A percentile compares a stretch with the other conserved stretches of the same genome.
phyloP scores from a whole-genome alignment of 2,797 vertebrate genomes.

The Gymnocypris eckloni region DNA sequence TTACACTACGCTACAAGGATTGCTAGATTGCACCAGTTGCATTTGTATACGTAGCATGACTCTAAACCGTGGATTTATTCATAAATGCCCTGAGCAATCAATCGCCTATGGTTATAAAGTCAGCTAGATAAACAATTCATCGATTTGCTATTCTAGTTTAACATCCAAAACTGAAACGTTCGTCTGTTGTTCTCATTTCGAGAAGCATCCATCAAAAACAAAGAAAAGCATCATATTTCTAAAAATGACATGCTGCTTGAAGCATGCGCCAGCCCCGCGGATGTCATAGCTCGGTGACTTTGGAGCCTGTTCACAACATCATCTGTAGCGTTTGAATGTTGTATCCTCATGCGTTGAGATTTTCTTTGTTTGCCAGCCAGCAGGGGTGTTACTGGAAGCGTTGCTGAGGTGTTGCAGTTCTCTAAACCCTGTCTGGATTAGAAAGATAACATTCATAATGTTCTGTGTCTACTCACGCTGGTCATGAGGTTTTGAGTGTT shows the following conservation, averaged over 20 bases:
- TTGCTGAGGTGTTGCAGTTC: slow-evolving; percentile 36
- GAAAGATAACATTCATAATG: slow-evolving; percentile 55
- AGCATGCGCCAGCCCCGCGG: slow-evolving; percentile 22
- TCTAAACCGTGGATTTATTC: neutral
- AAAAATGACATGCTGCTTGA: slow-evolving; percentile 29
- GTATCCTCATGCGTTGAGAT: slow-evolving; percentile 38
- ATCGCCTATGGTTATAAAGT: neutral
- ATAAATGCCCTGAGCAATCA: neutral
- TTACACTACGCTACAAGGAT: neutral
- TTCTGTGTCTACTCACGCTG: slow-evolving; percentile 40
- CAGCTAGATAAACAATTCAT: neutral
- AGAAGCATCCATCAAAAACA: slow-evolving; percentile 3
- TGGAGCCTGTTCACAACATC: slow-evolving; percentile 35
- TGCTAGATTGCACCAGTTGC: neutral
- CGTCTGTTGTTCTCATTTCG: neutral
- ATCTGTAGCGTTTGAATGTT: slow-evolving; percentile 45
- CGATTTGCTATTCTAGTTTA: neutral
- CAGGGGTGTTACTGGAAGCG: slow-evolving; percentile 30
- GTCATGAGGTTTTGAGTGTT: slow-evolving; percentile 53
- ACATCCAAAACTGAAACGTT: neutral
- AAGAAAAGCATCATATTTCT: slow-evolving; percentile 30
- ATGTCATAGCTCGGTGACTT: slow-evolving; percentile 50
- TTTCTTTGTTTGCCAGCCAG: slow-evolving; percentile 41
- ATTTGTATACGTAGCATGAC: neutral
- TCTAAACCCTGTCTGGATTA: slow-evolving; percentile 55